Evolutionary conservation across 37 sponge, comb jelly and placozoan species (phyloP).

Genomic region (Petrosia ficiformis): DNA sequence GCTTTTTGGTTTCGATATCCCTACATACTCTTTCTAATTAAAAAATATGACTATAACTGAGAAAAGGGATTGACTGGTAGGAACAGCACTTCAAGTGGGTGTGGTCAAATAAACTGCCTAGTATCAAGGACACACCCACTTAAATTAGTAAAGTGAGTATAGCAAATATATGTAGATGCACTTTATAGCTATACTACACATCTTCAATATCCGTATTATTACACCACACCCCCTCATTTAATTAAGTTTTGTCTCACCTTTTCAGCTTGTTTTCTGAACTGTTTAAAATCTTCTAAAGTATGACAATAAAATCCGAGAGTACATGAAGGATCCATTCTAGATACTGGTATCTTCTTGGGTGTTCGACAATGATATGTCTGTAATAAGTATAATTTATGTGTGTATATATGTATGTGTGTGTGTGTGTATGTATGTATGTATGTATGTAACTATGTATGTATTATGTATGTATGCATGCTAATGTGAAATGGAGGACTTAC

Average conservation of each 20-base stretch:
- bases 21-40: too few relatives aligned
- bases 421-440: slow-evolving; percentile 6
- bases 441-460: background rate
- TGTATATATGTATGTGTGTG: background rate
- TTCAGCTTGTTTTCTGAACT: slow-evolving; percentile 54
- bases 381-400: background rate
- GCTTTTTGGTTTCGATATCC: too few relatives aligned
- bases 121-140: too few relatives aligned
- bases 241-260: slow-evolving; percentile 11
- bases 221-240: too few relatives aligned
- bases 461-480: background rate
- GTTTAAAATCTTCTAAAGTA: slow-evolving; percentile 48
- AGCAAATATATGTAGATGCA: background rate
- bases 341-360: slow-evolving; percentile 77
- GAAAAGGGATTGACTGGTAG: too few relatives aligned
- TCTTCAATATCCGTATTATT: too few relatives aligned
- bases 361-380: slow-evolving; percentile 86
- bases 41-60: too few relatives aligned
- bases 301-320: slow-evolving; percentile 88
- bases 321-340: slow-evolving; percentile 96
- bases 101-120: too few relatives aligned
- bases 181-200: too few relatives aligned
- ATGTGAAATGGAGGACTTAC: background rate
- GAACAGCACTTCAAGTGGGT: too few relatives aligned
- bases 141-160: background rate